phyloP scores from a whole-genome alignment of 2,113 vertebrate genomes.

The Apteryx mantelli region DNA sequence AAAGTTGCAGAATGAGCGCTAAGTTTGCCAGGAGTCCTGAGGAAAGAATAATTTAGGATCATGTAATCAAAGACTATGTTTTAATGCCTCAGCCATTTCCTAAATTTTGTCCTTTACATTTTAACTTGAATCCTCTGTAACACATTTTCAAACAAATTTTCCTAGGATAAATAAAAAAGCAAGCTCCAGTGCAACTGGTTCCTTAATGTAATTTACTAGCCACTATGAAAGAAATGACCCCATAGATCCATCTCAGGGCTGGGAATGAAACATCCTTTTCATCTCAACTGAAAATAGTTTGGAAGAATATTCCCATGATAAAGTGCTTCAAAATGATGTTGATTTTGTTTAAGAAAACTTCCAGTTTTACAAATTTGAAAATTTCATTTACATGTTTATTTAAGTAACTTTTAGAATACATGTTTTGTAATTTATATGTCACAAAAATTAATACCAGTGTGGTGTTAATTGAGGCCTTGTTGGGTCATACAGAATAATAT shows the following conservation, averaged over 20 bases:
- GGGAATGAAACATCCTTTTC: not conserved
- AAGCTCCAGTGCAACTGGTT: not conserved
- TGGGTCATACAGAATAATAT: not conserved
- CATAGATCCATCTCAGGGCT: fast-evolving
- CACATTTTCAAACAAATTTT: not conserved
- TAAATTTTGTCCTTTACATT: not conserved
- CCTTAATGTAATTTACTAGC: not conserved
- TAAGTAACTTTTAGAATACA: not conserved
- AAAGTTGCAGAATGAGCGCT: not conserved
- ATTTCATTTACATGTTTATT: not conserved
- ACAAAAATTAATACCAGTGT: not conserved
- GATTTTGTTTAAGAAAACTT: not conserved
- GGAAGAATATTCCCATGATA: not conserved
- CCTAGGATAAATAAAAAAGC: not conserved
- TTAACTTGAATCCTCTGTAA: not conserved
- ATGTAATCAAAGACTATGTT: not conserved
- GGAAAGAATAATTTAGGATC: not conserved
- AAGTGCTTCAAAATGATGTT: not conserved
- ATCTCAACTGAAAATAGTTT: not conserved
- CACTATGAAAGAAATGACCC: not conserved
- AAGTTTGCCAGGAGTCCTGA: not conserved
- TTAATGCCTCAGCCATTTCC: not conserved
- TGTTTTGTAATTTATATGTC: not conserved
- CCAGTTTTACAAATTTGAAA: not conserved
- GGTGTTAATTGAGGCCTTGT: not conserved